phyloP scores from a whole-genome alignment of 30 jellyfish, hydroid and myxozoan species.

The Clytia hemisphaerica region DNA sequence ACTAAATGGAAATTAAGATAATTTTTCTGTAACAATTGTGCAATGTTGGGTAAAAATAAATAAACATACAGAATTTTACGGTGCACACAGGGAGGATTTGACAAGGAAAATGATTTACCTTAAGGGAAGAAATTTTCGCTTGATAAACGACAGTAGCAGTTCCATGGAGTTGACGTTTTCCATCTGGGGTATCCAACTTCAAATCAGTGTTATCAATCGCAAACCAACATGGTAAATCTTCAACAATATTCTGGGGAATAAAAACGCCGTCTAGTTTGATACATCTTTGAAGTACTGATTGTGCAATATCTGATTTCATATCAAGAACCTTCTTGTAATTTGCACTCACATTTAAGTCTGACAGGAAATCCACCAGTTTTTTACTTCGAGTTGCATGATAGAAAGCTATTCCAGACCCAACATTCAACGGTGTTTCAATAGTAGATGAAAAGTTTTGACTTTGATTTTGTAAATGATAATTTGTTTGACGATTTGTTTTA shows the following conservation, averaged over 20 bases:
- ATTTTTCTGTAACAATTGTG: too few relatives aligned
- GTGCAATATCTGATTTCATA: background rate
- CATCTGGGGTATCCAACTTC: constrained; percentile 17
- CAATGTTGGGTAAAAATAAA: too few relatives aligned
- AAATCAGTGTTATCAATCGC: constrained; percentile 18
- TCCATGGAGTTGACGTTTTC: constrained; percentile 14
- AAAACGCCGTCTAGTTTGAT: constrained; percentile 5
- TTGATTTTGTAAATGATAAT: background rate
- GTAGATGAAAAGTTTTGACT: background rate
- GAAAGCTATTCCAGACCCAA: background rate
- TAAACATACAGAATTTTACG: too few relatives aligned
- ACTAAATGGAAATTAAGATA: too few relatives aligned
- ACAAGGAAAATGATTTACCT: too few relatives aligned
- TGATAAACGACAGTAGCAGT: too few relatives aligned
- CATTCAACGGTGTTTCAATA: constrained; percentile 1
- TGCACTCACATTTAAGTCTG: background rate
- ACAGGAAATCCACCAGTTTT: constrained; percentile 8
- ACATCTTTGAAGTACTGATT: background rate
- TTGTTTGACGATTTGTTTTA: background rate
- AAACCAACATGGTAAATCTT: background rate
- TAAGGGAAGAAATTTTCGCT: too few relatives aligned
- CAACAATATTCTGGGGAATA: background rate
- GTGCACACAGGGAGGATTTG: too few relatives aligned
- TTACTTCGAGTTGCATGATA: background rate
- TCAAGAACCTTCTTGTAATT: background rate